Conservation (phyloP, 2,888 invertebrate species). For the Aphodius sticticus region DNA sequence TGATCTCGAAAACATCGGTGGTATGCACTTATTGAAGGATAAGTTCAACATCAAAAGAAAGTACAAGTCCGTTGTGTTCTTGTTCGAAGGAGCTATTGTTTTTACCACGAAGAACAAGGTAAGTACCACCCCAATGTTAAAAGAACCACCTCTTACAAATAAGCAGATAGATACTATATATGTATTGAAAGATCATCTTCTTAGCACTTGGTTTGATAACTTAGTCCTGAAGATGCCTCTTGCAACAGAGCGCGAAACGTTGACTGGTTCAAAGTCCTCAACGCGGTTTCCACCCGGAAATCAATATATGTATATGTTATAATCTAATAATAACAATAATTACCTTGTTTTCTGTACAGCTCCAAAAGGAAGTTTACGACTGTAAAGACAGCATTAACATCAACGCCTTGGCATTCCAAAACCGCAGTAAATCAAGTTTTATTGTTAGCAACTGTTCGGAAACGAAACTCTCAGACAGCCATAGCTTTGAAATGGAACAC, state of each 20-base stretch:
- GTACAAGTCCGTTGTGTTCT: conserved; percentile 53
- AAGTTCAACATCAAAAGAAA: conserved; percentile 49
- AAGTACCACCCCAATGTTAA: conserved; percentile 28
- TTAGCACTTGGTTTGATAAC: no score
- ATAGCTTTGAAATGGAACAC: neutral
- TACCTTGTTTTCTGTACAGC: neutral
- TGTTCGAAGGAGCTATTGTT: conserved; percentile 54
- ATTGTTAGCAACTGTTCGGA: neutral
- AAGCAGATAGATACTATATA: no score
- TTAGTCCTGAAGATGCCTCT: no score
- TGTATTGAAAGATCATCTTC: no score
- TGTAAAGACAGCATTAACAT: neutral
- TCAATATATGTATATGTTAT: no score
- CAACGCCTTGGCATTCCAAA: neutral
- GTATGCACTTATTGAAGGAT: conserved; percentile 52
- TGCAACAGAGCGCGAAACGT: no score
- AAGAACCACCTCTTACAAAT: neutral
- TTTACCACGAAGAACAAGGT: conserved; percentile 48
- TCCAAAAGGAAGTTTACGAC: neutral
- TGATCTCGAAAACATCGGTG: conserved; percentile 50
- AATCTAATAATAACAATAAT: no score
- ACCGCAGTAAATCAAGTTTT: neutral
- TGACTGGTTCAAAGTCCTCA: no score
- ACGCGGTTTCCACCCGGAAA: no score
- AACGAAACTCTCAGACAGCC: neutral